These are phyloP conservation scores for Clostera curtula DNA, from an alignment of 2,888 invertebrate genomes.

Conservation along the genomic window DNA sequence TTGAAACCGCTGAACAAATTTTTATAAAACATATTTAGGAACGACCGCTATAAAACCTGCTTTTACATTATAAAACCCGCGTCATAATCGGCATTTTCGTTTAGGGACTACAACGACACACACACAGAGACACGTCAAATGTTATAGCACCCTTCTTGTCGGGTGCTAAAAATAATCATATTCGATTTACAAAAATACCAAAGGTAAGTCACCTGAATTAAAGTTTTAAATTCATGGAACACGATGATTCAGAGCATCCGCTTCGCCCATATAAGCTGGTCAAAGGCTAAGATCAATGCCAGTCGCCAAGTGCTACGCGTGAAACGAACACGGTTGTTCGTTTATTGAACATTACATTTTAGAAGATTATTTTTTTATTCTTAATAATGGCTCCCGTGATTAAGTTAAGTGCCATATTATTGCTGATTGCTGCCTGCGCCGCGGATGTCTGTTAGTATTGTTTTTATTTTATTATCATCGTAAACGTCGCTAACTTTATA, in stretches of 20 bases:
- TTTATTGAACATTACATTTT: slow-evolving; percentile 20
- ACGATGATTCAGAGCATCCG: slow-evolving; percentile 34
- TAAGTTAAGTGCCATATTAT: slow-evolving; percentile 62
- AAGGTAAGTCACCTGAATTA: slow-evolving; percentile 9
- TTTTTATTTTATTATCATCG: slow-evolving; percentile 3
- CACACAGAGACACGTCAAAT: no score
- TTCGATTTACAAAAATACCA: no score
- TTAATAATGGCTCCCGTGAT: slow-evolving; percentile 59
- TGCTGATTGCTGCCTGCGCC: slow-evolving; percentile 46
- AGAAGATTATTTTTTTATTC: slow-evolving; percentile 29
- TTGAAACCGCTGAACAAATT: no score
- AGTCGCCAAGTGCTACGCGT: slow-evolving; percentile 46
- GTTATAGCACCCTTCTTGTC: no score
- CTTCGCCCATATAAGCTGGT: slow-evolving; percentile 49
- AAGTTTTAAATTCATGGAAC: slow-evolving; percentile 37
- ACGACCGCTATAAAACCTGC: no score
- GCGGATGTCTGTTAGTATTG: slow-evolving; percentile 58
- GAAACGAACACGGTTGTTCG: slow-evolving; percentile 33
- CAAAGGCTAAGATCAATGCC: slow-evolving; percentile 58
- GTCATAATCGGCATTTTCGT: no score
- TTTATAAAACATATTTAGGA: no score
- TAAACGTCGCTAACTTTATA: no score
- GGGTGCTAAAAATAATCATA: no score
- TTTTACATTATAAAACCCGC: no score
- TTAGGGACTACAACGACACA: no score